Base-by-base conservation (phyloP, 2,113 vertebrate species). In the Ptychochromis oligacanthus region DNA sequence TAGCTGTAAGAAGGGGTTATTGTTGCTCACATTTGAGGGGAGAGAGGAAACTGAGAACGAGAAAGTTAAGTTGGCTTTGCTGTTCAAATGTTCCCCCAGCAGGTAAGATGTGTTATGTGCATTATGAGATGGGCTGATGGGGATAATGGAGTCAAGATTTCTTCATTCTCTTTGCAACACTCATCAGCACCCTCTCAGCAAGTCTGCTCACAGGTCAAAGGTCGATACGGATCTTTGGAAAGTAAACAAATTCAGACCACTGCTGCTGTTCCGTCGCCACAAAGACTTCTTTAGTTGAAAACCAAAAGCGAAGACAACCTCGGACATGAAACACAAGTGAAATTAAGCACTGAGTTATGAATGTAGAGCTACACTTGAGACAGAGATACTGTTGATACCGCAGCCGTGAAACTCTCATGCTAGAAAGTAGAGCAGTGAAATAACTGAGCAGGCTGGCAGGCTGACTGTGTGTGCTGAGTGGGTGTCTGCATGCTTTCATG, bases 131-230 rank as follows among this genome's bases (percentile, higher is more conserved):
- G 8, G 18, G 56, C n/a, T 13, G 31, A 70, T 26, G 62, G 11
- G 61, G 59, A 72, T 40, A 22, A 52, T 12, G 8, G 56, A 46
- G 62, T 62, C 34, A 75, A 58, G 43, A 56, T 76, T 64, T 49
- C 28, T 52, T 57, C 10, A 49, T 7, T 12, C 64, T 46, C 36
- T 58, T 79, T 80, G 81, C 59, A 83, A 56, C 75, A 59, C 26
- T 79, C 75, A 79, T 83, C 75, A 79, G 38, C 77, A 60, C n/a
- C 65, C 76, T 56, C 61, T 90, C 85, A 86, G 58, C 62, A 59
- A 55, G 85, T 67, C 79, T 43, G 67, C 56, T 72, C 76, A 34
- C 20, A 64, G 87, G 87, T 88, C 88, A 92, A 84, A 88, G 86
- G 90, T 88, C 22, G 28, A 82, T 61, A 80, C 1, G 1, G 88